phyloP scores from a whole-genome alignment of 2,797 vertebrate genomes.

The Linurgus olivaceus region DNA sequence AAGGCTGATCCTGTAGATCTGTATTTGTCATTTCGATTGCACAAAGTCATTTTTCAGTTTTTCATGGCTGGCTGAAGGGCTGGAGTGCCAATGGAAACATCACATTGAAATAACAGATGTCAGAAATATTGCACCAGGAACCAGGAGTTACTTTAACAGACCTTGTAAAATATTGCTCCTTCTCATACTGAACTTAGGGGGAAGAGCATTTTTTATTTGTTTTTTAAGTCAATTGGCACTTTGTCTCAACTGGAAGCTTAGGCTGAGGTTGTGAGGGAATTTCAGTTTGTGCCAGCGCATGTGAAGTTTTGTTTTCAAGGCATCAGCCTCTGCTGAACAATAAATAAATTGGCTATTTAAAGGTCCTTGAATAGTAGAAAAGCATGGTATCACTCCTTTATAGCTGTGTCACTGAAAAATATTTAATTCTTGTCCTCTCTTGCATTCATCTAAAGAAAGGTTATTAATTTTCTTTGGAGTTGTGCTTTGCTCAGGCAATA shows the following conservation, averaged over 20 bases:
- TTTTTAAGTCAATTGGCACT: neutral
- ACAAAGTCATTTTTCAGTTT: slow-evolving; percentile 58
- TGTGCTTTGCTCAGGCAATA: neutral
- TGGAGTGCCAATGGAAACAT: slow-evolving; percentile 15
- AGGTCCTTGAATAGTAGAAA: neutral
- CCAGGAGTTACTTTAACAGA: neutral
- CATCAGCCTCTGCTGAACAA: neutral
- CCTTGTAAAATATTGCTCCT: neutral
- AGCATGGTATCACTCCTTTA: neutral
- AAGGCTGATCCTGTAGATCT: slow-evolving; percentile 35
- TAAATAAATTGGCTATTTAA: neutral
- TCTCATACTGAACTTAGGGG: neutral
- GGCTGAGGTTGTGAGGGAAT: neutral
- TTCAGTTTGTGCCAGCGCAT: neutral
- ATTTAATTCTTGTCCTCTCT: neutral
- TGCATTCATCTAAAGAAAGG: neutral
- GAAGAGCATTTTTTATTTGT: neutral
- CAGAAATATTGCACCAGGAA: neutral
- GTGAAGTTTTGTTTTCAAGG: neutral
- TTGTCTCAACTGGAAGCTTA: neutral
- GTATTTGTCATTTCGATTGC: slow-evolving; percentile 21
- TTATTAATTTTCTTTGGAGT: neutral
- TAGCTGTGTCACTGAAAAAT: neutral
- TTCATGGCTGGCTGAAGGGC: slow-evolving; percentile 16
- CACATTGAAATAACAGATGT: neutral